Evolutionary conservation across 2,888 invertebrate genomes (phyloP).

Genomic region (Diplolepis rosae): DNA sequence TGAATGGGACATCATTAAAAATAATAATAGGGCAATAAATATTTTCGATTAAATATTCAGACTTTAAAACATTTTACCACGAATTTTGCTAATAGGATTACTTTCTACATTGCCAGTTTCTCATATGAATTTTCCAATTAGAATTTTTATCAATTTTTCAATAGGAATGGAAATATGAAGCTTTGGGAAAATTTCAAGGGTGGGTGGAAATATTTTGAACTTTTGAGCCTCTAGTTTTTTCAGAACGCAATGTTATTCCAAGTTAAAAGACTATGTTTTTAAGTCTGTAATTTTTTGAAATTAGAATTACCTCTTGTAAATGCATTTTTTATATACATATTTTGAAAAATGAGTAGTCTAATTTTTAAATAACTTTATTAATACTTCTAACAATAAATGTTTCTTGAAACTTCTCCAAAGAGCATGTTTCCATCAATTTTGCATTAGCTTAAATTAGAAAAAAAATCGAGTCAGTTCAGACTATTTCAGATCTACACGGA

Average conservation of each 20-base stretch:
- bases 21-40: not conserved
- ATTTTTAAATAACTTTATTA: not conserved
- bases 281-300: too few species aligned
- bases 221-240: too few species aligned
- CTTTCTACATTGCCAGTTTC: not conserved
- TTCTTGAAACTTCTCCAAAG: not conserved
- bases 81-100: not conserved
- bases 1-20: conserved; percentile 11
- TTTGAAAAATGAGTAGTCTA: too few species aligned
- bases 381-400: not conserved
- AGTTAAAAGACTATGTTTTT: too few species aligned
- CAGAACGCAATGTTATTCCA: too few species aligned
- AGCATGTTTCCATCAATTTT: not conserved
- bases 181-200: not conserved
- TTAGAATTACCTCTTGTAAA: too few species aligned
- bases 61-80: not conserved
- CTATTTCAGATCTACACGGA: not conserved
- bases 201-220: not conserved
- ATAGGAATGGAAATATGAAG: not conserved
- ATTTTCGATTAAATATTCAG: not conserved
- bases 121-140: not conserved
- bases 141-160: not conserved
- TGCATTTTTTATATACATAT: too few species aligned
- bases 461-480: conserved; percentile 1
- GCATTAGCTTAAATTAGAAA: not conserved